Conservation (phyloP, 2,888 invertebrate genomes). For the Ashinkailepas kermadecensis region DNA sequence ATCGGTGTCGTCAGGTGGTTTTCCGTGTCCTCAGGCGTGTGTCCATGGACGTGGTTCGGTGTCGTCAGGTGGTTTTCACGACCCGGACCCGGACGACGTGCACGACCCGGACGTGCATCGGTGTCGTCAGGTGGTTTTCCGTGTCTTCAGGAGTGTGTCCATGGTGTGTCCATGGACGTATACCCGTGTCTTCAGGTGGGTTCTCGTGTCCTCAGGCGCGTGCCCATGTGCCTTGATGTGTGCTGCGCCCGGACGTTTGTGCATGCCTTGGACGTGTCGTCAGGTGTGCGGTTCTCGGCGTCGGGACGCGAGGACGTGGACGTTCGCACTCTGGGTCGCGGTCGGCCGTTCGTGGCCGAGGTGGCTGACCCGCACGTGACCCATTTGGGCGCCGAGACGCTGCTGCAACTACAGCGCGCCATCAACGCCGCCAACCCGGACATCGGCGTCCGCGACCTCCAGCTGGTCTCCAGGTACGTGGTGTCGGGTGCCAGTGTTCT, state of each 20-base stretch:
- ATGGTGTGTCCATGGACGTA: background rate
- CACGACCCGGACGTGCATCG: too few species aligned
- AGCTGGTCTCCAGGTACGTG: slow-evolving; percentile 53
- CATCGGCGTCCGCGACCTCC: slow-evolving; percentile 55
- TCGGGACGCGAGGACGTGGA: slow-evolving; percentile 97
- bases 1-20: background rate
- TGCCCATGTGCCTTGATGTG: slow-evolving; percentile 21
- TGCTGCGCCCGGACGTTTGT: too few species aligned
- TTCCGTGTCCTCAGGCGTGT: background rate
- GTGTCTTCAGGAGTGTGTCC: too few species aligned
- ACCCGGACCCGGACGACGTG: too few species aligned
- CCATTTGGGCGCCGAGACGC: slow-evolving; percentile 47
- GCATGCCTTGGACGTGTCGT: slow-evolving; percentile 18
- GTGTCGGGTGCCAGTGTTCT: background rate
- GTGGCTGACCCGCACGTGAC: slow-evolving; percentile 58
- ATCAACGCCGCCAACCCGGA: slow-evolving; percentile 52
- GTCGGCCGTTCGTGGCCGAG: slow-evolving; percentile 89
- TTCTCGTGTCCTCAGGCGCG: background rate
- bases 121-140: too few species aligned
- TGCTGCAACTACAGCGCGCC: slow-evolving; percentile 51
- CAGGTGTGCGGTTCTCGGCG: slow-evolving; percentile 68
- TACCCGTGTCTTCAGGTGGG: background rate
- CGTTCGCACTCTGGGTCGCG: slow-evolving; percentile 83
- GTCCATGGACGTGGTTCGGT: background rate
- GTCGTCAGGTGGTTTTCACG: background rate